phyloP scores from a whole-genome alignment of 2,888 invertebrate species.

The Smittia aterrima region DNA sequence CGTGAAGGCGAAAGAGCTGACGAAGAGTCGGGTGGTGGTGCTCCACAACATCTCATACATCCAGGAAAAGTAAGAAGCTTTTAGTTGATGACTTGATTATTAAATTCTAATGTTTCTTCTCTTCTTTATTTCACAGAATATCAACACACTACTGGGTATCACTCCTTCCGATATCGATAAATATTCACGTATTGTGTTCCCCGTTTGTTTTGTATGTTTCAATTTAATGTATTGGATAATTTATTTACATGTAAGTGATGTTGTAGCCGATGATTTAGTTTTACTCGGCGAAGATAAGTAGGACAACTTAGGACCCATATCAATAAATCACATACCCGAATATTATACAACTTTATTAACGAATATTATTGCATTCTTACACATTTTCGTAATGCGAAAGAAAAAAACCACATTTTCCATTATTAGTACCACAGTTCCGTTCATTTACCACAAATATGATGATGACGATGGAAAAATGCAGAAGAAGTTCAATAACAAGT shows the following conservation, averaged over 20 bases:
- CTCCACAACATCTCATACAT: slow-evolving; percentile 76
- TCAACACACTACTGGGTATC: slow-evolving; percentile 87
- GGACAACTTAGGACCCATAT: slow-evolving; percentile 48
- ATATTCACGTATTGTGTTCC: slow-evolving; percentile 97
- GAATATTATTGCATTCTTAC: slow-evolving; percentile 37
- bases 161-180: slow-evolving; percentile 99
- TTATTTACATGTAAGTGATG: slow-evolving; percentile 93
- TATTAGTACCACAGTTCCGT: slow-evolving; percentile 39
- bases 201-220: slow-evolving; percentile 97
- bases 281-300: slow-evolving; percentile 70
- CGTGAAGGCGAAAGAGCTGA: slow-evolving; percentile 57
- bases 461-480: background rate
- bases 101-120: background rate
- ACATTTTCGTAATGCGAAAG: slow-evolving; percentile 37
- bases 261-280: slow-evolving; percentile 90
- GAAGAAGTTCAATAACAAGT: slow-evolving; percentile 10
- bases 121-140: slow-evolving; percentile 60
- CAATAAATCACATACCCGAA: slow-evolving; percentile 42
- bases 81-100: background rate
- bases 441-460: slow-evolving; percentile 23
- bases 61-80: slow-evolving; percentile 68
- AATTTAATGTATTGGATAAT: slow-evolving; percentile 99
- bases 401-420: slow-evolving; percentile 39
- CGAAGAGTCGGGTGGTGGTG: slow-evolving; percentile 50
- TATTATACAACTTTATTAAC: slow-evolving; percentile 41